A percentile compares a stretch with the other conserved stretches of the same genome.
Conservation (phyloP, 2,888 invertebrate genomes). For the Abrostola triplasia region DNA sequence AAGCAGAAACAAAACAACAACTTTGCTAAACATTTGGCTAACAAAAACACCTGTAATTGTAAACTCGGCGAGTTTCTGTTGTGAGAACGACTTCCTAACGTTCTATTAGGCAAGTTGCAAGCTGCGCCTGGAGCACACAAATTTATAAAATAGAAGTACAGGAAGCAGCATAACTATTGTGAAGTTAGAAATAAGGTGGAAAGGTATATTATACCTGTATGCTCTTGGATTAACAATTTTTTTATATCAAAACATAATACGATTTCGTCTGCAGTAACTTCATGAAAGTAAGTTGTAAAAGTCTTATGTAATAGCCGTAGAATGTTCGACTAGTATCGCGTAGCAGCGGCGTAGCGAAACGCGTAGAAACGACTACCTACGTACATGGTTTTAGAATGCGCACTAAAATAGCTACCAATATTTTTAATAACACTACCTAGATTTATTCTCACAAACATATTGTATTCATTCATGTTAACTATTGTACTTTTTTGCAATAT, state of each 20-base stretch:
- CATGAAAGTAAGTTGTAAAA: no score
- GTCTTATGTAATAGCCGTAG: no score
- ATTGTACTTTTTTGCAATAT: no score
- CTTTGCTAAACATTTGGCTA: constrained; percentile 59
- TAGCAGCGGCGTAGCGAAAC: constrained; percentile 2
- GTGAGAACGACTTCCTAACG: constrained; percentile 34
- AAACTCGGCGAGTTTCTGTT: constrained; percentile 47
- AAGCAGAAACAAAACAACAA: constrained; percentile 44
- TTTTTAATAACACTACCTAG: no score
- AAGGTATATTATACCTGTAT: background rate
- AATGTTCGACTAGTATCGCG: background rate
- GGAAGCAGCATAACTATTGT: background rate
- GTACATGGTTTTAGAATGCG: background rate
- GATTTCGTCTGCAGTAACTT: no score
- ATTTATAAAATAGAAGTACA: constrained; percentile 13
- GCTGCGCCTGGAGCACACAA: constrained; percentile 9
- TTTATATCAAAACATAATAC: no score
- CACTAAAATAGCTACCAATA: background rate
- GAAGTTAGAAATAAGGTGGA: background rate
- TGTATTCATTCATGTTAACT: no score
- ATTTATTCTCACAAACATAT: no score
- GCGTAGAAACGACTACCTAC: background rate
- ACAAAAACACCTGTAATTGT: constrained; percentile 69
- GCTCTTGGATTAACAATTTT: no score
- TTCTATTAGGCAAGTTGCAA: constrained; percentile 19